Evolutionary conservation across 2,888 invertebrate species (phyloP), one percentile per base, ranked within the genome.

Genomic region (Omphaloscelis lunosa): DNA sequence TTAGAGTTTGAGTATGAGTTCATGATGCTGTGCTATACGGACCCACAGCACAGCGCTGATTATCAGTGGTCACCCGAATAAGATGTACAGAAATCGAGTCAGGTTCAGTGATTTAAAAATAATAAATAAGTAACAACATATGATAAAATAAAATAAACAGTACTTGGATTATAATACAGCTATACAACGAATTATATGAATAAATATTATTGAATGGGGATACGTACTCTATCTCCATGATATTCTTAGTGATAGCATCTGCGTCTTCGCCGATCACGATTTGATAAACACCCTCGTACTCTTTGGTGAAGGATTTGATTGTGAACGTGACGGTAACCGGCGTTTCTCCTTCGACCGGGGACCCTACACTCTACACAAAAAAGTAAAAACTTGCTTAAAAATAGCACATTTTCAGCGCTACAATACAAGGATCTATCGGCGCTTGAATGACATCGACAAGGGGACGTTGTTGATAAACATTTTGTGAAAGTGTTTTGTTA

Each of bases 151-250:
- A 34, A 34, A 34, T 34, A 34, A 34, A 34, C 34, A 34, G 34
- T 9, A 41, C 9, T 9, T 41, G 9, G 9, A 41, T 9, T 41
- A 41, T 9, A 9, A 41, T 41, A 41, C 41, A 41, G 9, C 41
- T 41, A 41, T 41, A 41, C 9, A 34, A 34, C 34, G 34, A 34
- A 34, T 34, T 34, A 34, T 34, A 9, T 9, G 9, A 41, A 41
- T 41, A 41, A 41, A 39, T 39, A 39, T 39, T 39, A 39, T 39
- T 39, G 8, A 39, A 41, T 41, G 69, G 15, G 1, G 23, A n/a
- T 23, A 76, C 77, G 51, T 34, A 77, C 77, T 53, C 71, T 17
- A 62, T 29, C 41, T 77, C 61, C 80, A 77, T 70, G 7, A 77
- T 53, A 2, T 79, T 77, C 53, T 80, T 79, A 17, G 77, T 77